Evolutionary conservation across 2,113 vertebrate species (phyloP).

Genomic region (Paralichthys olivaceus): DNA sequence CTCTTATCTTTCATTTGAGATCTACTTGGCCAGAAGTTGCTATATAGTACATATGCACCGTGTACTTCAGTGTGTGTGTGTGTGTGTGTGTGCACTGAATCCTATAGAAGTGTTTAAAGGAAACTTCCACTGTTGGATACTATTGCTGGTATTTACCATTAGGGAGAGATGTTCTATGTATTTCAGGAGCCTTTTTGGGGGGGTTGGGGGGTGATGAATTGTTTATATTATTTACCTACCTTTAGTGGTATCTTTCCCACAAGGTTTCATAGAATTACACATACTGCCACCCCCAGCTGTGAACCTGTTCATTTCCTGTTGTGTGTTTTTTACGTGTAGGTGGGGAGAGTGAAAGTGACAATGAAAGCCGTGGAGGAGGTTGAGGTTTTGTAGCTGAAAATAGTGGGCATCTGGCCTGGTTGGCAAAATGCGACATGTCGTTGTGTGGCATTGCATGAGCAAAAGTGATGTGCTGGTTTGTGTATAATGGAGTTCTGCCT

Average conservation of each 20-base stretch:
- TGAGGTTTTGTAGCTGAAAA: slow-evolving; percentile 40
- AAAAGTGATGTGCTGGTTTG: slow-evolving; percentile 15
- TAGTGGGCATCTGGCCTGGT: slow-evolving; percentile 19
- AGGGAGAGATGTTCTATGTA: slow-evolving; percentile 5
- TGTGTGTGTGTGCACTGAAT: slow-evolving; percentile 8
- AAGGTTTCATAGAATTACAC: slow-evolving; percentile 7
- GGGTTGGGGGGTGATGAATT: slow-evolving; percentile 1
- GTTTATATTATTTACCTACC: slow-evolving; percentile 22
- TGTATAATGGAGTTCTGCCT: slow-evolving; percentile 22
- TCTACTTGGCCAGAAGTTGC: too few species aligned
- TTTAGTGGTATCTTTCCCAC: slow-evolving; percentile 22
- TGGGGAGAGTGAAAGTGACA: slow-evolving; percentile 36
- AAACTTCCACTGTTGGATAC: too few species aligned
- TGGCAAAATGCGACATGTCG: slow-evolving; percentile 10
- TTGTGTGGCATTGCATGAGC: slow-evolving; percentile 13
- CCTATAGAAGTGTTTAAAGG: too few species aligned
- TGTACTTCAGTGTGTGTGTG: not conserved
- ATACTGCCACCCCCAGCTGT: slow-evolving; percentile 14
- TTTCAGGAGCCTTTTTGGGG: slow-evolving; percentile 14
- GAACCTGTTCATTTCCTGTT: slow-evolving; percentile 46
- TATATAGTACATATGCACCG: too few species aligned
- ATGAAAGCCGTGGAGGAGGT: slow-evolving; percentile 11
- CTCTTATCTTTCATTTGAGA: too few species aligned
- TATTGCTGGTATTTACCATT: not conserved
- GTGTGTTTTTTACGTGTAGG: slow-evolving; percentile 9